Evolutionary conservation across 2,113 vertebrate genomes (phyloP).

Genomic region (Capra hircus): DNA sequence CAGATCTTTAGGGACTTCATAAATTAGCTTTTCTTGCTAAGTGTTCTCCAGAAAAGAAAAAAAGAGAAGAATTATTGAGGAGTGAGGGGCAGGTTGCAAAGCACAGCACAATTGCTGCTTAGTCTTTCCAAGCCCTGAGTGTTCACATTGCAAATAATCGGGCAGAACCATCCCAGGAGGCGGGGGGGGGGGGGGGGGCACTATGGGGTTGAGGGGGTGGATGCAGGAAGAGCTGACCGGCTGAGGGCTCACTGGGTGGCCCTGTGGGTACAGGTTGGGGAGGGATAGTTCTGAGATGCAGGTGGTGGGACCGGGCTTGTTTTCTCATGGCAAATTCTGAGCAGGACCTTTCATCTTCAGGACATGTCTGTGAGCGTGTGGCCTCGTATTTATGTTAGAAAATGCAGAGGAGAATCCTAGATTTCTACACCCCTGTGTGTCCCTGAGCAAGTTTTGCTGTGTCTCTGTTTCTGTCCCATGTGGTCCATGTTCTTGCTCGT

Average conservation of each 20-base stretch:
- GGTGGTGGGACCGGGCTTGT: background rate
- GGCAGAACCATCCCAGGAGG: background rate
- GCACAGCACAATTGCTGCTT: background rate
- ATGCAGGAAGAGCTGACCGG: background rate
- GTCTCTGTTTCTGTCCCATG: background rate
- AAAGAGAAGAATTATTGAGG: background rate
- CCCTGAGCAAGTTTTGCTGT: background rate
- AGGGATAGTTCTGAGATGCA: background rate
- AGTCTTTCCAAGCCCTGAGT: background rate
- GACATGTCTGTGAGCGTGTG: background rate
- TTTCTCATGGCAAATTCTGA: background rate
- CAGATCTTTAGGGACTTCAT: conserved; percentile 71
- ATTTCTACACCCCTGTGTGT: background rate
- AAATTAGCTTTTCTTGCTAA: conserved; percentile 61
- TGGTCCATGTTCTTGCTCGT: background rate
- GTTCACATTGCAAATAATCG: fast-evolving
- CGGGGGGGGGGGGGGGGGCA: too few relatives aligned
- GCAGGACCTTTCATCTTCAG: background rate
- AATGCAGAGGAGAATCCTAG: background rate
- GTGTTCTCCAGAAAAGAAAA: conserved; percentile 26
- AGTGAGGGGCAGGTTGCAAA: background rate
- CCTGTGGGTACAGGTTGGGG: background rate
- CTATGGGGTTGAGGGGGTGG: background rate
- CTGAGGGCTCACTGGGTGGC: fast-evolving
- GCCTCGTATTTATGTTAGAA: background rate